Conservation (phyloP, 2,113 vertebrate species). For the Indicator indicator region DNA sequence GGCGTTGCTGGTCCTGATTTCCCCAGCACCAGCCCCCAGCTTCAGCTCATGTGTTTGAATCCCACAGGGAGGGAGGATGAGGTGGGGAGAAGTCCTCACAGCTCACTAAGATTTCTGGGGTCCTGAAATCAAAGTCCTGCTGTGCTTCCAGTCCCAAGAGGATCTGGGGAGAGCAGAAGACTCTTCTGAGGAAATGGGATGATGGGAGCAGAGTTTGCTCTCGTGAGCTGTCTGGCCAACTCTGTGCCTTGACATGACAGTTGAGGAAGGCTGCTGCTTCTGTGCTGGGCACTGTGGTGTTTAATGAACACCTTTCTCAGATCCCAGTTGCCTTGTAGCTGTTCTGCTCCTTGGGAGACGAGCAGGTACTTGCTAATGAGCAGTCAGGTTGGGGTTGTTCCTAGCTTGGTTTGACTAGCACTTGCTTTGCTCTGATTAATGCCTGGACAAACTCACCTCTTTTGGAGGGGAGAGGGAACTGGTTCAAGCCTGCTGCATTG, state of each 20-base stretch:
- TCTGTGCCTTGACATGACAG: accelerated
- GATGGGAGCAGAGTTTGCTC: background rate
- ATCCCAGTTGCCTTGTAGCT: background rate
- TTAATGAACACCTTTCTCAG: background rate
- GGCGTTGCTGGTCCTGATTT: background rate
- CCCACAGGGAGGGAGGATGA: accelerated
- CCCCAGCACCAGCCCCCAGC: accelerated
- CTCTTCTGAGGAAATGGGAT: accelerated
- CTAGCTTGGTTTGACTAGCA: background rate
- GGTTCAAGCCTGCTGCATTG: background rate
- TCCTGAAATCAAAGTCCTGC: background rate
- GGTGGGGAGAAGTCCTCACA: background rate
- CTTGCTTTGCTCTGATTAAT: background rate
- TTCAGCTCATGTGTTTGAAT: background rate
- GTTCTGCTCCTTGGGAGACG: background rate
- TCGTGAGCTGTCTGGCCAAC: background rate
- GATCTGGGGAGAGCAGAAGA: background rate
- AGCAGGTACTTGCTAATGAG: background rate
- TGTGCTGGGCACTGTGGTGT: background rate
- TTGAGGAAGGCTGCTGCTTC: background rate
- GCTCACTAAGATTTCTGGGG: no score
- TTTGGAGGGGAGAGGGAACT: background rate
- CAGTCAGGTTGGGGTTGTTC: background rate
- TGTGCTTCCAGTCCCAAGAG: background rate
- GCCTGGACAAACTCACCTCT: background rate